Percentiles rank a stretch among this genome's conserved stretches.
Evolutionary conservation across 2,113 vertebrate species (phyloP).

Genomic region (Neoarius graeffei): DNA sequence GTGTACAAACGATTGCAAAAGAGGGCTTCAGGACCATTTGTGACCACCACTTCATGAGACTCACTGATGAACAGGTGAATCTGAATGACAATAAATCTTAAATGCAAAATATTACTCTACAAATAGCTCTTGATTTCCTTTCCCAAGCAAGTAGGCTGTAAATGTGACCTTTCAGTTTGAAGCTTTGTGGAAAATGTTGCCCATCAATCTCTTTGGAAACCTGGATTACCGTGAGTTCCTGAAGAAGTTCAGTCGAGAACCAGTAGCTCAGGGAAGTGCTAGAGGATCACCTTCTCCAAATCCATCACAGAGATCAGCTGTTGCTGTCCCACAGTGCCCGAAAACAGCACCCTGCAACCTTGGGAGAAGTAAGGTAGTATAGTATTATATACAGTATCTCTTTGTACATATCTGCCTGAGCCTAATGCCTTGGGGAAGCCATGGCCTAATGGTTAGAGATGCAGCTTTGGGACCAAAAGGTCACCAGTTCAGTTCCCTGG

Average conservation of each 20-base stretch:
- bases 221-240: constrained; percentile 70
- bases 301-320: not conserved
- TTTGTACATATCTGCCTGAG: not conserved
- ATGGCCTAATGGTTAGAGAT: too few relatives aligned
- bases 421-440: too few relatives aligned
- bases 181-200: constrained; percentile 71
- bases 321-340: constrained; percentile 11
- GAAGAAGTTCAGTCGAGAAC: constrained; percentile 60
- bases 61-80: constrained; percentile 74
- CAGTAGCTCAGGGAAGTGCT: not conserved
- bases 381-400: not conserved
- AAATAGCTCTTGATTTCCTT: not conserved
- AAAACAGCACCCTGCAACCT: constrained; percentile 41
- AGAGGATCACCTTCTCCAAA: not conserved
- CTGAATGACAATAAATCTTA: not conserved
- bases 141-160: not conserved
- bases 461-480: too few relatives aligned
- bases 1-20: constrained; percentile 57
- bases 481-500: too few relatives aligned
- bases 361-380: constrained; percentile 36
- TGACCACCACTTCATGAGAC: constrained; percentile 61
- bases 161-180: constrained; percentile 65
- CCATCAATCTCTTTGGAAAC: constrained; percentile 58
- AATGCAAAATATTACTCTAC: too few relatives aligned
- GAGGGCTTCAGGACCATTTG: constrained; percentile 69